These are phyloP conservation scores for Apocrypta bakeri DNA, from an alignment of 1,140 invertebrate genomes.

Conservation along the genomic window DNA sequence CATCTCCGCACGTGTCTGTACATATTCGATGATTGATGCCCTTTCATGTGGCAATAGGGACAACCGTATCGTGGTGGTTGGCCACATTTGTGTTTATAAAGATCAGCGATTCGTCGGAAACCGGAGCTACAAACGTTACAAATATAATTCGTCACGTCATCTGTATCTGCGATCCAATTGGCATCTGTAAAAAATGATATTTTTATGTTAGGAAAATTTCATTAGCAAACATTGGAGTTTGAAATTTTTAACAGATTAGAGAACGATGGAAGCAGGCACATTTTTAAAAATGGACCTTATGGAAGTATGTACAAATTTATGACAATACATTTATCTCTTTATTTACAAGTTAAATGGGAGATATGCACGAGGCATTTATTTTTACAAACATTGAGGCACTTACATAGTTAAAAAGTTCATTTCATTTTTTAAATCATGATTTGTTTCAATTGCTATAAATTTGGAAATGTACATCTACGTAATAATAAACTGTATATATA, in stretches of 20 bases:
- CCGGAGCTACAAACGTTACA: slow-evolving; percentile 64
- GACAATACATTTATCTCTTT: too few relatives aligned
- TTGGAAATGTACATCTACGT: too few relatives aligned
- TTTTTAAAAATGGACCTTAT: too few relatives aligned
- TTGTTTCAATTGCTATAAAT: too few relatives aligned
- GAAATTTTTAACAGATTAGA: neutral
- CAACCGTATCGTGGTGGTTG: slow-evolving; percentile 87
- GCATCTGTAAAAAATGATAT: slow-evolving; percentile 35
- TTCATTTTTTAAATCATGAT: too few relatives aligned
- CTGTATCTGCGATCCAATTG: neutral
- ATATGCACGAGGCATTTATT: neutral
- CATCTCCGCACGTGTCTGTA: slow-evolving; percentile 67
- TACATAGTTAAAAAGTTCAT: too few relatives aligned
- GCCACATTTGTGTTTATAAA: slow-evolving; percentile 77
- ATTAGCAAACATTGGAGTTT: neutral
- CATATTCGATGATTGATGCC: slow-evolving; percentile 72
- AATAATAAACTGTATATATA: too few relatives aligned
- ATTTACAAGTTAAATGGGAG: neutral
- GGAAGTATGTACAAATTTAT: too few relatives aligned
- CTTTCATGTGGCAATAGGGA: slow-evolving; percentile 79
- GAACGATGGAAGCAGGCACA: too few relatives aligned
- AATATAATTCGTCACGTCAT: slow-evolving; percentile 58
- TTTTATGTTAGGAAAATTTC: neutral
- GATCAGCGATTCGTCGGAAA: slow-evolving; percentile 71
- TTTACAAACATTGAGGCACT: too few relatives aligned